Percentiles rank a stretch among this genome's conserved stretches.
These are phyloP conservation scores for Thymallus thymallus DNA, from an alignment of 2,113 vertebrate genomes.

Conservation along the genomic window DNA sequence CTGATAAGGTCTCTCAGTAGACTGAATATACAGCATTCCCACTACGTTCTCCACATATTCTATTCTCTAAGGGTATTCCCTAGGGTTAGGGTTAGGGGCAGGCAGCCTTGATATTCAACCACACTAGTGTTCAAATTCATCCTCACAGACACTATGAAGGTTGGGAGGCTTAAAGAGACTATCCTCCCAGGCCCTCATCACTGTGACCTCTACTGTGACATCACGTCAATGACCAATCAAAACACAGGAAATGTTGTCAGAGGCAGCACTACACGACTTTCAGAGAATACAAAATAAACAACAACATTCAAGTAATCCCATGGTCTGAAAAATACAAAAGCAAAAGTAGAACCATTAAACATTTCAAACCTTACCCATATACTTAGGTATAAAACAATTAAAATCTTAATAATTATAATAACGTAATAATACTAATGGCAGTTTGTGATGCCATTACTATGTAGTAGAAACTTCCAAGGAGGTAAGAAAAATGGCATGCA, in stretches of 20 bases:
- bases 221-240: background rate
- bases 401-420: conserved; percentile 32
- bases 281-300: conserved; percentile 51
- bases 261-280: conserved; percentile 39
- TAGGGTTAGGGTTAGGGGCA: background rate
- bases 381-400: conserved; percentile 47
- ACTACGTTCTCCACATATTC: background rate
- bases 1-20: no score
- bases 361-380: conserved; percentile 41
- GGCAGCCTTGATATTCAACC: background rate
- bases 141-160: background rate
- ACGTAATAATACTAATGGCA: conserved; percentile 59
- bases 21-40: background rate
- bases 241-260: conserved; percentile 26
- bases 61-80: background rate
- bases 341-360: conserved; percentile 39
- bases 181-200: background rate
- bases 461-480: conserved; percentile 47
- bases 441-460: conserved; percentile 46
- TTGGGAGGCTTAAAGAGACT: no score
- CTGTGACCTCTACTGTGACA: conserved; percentile 2
- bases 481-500: conserved; percentile 71
- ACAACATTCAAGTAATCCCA: conserved; percentile 69
- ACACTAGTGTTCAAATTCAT: background rate
- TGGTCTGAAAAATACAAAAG: conserved; percentile 48